Conservation (phyloP, 2,113 vertebrate genomes). For the Nycticryphes semicollaris region DNA sequence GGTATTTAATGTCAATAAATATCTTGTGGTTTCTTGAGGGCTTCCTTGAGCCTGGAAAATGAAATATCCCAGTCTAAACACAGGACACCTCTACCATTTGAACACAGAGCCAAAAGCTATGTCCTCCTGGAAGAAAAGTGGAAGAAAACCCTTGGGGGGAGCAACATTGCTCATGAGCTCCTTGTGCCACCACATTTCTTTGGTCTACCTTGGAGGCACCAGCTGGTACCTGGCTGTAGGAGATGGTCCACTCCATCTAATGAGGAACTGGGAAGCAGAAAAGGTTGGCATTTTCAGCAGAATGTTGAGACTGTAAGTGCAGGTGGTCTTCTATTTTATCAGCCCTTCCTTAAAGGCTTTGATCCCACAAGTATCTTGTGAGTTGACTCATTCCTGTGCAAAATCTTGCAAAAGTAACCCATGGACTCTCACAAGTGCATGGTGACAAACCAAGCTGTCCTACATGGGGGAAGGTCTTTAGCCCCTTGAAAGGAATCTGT, state of each 20-base stretch:
- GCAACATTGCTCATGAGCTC: rapidly evolving
- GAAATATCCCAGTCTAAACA: background rate
- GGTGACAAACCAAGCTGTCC: no score
- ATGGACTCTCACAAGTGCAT: no score
- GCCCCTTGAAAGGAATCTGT: no score
- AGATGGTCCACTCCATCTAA: rapidly evolving
- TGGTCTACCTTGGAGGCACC: background rate
- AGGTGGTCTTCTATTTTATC: background rate
- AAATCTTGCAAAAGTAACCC: no score
- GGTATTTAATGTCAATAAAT: background rate
- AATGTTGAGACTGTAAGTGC: background rate
- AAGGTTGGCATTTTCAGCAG: background rate
- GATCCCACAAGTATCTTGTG: no score
- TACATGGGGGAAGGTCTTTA: no score
- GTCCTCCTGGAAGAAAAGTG: background rate
- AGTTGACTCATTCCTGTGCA: no score
- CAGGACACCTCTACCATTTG: rapidly evolving
- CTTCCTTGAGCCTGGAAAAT: background rate
- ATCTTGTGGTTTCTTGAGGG: background rate
- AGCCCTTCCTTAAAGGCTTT: no score
- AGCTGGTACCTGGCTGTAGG: background rate
- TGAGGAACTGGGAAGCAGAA: background rate
- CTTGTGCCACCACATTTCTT: rapidly evolving
- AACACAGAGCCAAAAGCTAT: background rate
- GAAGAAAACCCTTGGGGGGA: rapidly evolving